These are phyloP conservation scores for Hafferia zeledoni DNA, from an alignment of 2,797 vertebrate genomes.

Conservation along the genomic window DNA sequence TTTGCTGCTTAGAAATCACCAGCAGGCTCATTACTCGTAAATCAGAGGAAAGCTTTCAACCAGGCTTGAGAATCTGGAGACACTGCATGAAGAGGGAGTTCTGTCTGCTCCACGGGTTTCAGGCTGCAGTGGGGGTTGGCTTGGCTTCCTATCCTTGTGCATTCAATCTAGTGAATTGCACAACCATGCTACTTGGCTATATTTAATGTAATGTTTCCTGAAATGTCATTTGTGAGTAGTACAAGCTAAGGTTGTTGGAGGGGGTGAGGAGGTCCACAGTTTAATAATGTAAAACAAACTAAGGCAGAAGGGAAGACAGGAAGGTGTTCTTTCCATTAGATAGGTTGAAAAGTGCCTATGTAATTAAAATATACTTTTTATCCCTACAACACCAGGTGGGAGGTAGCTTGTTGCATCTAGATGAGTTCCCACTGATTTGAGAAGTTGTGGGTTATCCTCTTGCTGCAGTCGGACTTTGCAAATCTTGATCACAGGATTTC, in stretches of 20 bases:
- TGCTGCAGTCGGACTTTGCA: neutral
- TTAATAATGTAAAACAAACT: neutral
- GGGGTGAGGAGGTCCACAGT: accelerated
- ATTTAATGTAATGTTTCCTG: slow-evolving; percentile 22
- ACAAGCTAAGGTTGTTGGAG: neutral
- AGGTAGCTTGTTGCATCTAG: neutral
- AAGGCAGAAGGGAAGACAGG: neutral
- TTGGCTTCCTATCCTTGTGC: slow-evolving; percentile 20
- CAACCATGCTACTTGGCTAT: neutral
- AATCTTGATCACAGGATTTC: neutral
- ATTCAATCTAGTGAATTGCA: slow-evolving; percentile 47
- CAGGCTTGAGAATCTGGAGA: slow-evolving; percentile 44
- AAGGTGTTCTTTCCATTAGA: neutral
- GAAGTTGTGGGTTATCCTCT: neutral
- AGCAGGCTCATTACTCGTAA: slow-evolving; percentile 44
- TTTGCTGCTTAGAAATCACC: slow-evolving; percentile 34
- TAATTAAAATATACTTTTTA: neutral
- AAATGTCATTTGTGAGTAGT: neutral
- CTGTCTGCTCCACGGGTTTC: slow-evolving; percentile 30
- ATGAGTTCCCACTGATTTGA: neutral
- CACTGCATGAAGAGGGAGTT: neutral
- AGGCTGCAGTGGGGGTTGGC: neutral
- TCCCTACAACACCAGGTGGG: neutral
- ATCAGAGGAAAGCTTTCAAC: slow-evolving; percentile 11
- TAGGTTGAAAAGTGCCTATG: neutral